These are phyloP conservation scores for Brachycybe producta DNA, from an alignment of 2,888 invertebrate species.

Conservation along the genomic window DNA sequence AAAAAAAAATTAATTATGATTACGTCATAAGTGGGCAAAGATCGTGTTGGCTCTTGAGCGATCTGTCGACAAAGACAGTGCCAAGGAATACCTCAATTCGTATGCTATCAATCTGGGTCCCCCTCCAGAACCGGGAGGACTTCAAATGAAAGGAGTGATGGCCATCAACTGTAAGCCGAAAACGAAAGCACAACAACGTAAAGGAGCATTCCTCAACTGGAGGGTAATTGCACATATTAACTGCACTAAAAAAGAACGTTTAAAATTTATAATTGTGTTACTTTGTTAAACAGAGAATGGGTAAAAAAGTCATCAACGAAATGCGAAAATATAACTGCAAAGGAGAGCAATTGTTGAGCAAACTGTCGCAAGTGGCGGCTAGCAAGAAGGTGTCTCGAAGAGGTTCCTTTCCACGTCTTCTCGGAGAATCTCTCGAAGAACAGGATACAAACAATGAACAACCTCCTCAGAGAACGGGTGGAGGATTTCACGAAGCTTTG, in stretches of 20 bases:
- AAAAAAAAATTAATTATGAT: not conserved
- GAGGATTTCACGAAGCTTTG: constrained; percentile 26
- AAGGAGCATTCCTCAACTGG: constrained; percentile 93
- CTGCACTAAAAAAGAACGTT: not conserved
- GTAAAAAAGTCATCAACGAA: constrained; percentile 26
- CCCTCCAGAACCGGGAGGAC: constrained; percentile 30
- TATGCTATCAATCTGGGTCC: constrained; percentile 72
- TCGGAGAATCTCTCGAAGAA: not conserved
- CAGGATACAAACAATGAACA: not conserved
- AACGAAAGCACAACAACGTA: constrained; percentile 88
- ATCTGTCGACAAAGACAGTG: constrained; percentile 77
- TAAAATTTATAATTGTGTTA: not conserved
- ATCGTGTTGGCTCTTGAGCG: constrained; percentile 92
- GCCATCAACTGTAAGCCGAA: constrained; percentile 95
- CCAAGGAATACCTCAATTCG: constrained; percentile 80
- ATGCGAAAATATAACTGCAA: constrained; percentile 10
- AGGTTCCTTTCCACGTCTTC: constrained; percentile 1
- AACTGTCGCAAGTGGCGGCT: not conserved
- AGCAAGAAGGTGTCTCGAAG: not conserved
- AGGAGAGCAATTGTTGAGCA: constrained; percentile 7
- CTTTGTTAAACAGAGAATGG: constrained; percentile 22
- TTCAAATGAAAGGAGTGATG: constrained; percentile 78
- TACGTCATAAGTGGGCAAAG: constrained; percentile 94
- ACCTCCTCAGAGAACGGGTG: not conserved
- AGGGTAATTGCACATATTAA: constrained; percentile 50